phyloP scores from a whole-genome alignment of 2,113 vertebrate genomes.

The Anguilla japonica region DNA sequence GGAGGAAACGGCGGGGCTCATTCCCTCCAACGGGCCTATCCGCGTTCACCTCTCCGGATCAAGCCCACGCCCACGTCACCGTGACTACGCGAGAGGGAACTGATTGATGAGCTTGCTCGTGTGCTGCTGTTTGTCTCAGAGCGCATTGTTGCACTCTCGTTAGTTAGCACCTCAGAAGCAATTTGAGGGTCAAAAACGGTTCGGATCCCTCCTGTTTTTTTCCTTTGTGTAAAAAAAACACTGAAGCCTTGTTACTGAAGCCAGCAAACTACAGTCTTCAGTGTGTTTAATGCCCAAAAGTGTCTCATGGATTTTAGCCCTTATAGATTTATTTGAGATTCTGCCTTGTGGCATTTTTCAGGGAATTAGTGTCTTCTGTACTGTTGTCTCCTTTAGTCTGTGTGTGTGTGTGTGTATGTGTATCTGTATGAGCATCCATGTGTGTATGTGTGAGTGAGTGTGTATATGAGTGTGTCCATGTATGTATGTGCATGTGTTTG shows the following conservation, averaged over 20 bases:
- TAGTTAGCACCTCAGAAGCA: not conserved
- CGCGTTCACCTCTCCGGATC: no score
- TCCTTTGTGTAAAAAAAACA: not conserved
- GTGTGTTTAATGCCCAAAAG: not conserved
- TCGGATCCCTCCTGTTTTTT: not conserved
- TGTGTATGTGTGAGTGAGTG: not conserved
- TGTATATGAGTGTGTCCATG: conserved; percentile 9
- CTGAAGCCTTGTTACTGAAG: not conserved
- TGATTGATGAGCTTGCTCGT: not conserved
- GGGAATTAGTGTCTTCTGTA: no score
- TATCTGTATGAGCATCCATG: not conserved
- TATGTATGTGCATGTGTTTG: not conserved
- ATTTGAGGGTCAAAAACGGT: not conserved
- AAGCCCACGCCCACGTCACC: not conserved
- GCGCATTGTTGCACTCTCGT: not conserved
- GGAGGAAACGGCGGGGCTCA: no score
- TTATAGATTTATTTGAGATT: no score
- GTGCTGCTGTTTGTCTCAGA: not conserved
- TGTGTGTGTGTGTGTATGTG: not conserved
- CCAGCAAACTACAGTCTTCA: not conserved
- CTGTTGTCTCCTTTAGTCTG: not conserved
- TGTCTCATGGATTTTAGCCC: no score
- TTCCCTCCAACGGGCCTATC: no score
- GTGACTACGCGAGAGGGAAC: not conserved
- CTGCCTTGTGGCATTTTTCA: no score